Evolutionary conservation across 1,140 invertebrate species (phyloP), one percentile per base, ranked within the genome.

Genomic region (Neodiprion virginianus): DNA sequence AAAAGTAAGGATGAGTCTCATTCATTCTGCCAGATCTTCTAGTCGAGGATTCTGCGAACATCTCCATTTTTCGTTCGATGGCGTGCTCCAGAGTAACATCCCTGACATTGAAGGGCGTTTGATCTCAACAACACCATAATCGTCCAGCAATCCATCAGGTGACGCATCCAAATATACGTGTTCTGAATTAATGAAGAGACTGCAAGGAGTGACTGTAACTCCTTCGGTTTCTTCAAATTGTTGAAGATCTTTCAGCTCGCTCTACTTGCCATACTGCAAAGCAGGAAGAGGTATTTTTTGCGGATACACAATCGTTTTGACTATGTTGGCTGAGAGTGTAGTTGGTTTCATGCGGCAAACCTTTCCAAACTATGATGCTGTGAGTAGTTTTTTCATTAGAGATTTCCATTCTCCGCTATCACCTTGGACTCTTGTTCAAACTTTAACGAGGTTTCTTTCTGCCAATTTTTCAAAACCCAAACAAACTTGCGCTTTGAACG

Each of bases 91-190:
- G 74, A 67, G 73, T 73, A 1, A 75, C 12, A 47, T 82, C 40
- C 75, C 74, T 67, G 49, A 79, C 83, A 12, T 61, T 73, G 8
- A 71, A 7, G 84, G 84, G 74, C 84, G 87, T 77, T 87, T 88
- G 0, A 87, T 77, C 79, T 87, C 85, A 1, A 87, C 66, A 17
- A 84, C 66, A 0, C 80, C 79, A 76, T 86, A 80, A 48, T 83
- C 68, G 12, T 78, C 81, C 47, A 87, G 76, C 1, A 89, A 67
- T 21, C 88, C 87, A 83, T 89, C 87, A 23, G 86, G 87, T 1
- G 81, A 80, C 11, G 84, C 86, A 53, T 74, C 87, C 40, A 90
- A 75, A 73, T 76, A 82, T 11, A 77, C 77, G 2, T 78, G 40
- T 48, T 86, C 76, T 10, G 72, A 21, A 75, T 84, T 80, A 65